phyloP scores from a whole-genome alignment of 2,113 vertebrate genomes.

The Phodopus roborovskii region DNA sequence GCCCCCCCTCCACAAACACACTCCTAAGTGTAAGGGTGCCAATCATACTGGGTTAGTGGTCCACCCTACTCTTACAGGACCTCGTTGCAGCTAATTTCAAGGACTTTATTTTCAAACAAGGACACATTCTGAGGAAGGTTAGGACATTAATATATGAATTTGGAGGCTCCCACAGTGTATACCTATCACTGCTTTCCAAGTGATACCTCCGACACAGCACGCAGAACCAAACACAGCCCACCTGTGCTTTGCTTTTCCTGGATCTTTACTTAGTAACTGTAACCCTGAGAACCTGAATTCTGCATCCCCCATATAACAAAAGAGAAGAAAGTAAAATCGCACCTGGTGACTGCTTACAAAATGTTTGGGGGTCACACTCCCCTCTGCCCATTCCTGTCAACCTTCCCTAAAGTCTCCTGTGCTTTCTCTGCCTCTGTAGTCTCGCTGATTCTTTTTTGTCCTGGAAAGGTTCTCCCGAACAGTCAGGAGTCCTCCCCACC shows the following conservation, averaged over 20 bases:
- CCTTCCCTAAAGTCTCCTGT: neutral
- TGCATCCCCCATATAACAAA: neutral
- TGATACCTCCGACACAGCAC: neutral
- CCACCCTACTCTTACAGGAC: neutral
- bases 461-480: neutral
- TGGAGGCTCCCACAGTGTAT: neutral
- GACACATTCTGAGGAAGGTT: neutral
- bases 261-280: neutral
- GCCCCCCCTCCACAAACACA: no score
- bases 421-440: neutral
- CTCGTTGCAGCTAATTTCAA: neutral
- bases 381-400: neutral
- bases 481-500: no score
- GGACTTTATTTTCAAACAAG: conserved; percentile 17
- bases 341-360: neutral
- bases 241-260: neutral
- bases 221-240: neutral
- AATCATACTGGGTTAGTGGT: neutral
- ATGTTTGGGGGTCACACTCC: neutral
- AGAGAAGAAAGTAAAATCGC: neutral
- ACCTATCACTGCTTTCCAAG: neutral
- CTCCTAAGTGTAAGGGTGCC: neutral
- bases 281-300: neutral
- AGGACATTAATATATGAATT: neutral
- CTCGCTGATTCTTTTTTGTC: neutral